Evolutionary conservation across 2,797 vertebrate genomes (phyloP).

Genomic region (Pangasius macronema): DNA sequence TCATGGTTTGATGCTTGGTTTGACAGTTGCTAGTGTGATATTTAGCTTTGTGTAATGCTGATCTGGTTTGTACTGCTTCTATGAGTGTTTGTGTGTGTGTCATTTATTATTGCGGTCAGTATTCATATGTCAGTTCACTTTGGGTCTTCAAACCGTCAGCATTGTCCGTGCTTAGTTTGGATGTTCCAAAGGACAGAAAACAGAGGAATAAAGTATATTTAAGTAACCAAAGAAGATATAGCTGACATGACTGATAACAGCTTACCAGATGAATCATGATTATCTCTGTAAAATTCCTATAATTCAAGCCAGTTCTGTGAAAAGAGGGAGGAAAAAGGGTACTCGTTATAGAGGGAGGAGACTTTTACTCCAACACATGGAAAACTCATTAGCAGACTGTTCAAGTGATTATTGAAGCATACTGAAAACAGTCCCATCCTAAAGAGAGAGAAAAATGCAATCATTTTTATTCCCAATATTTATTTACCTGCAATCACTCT

Average conservation of each 20-base stretch:
- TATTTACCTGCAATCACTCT: conserved; percentile 12
- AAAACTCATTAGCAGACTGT: conserved; percentile 66
- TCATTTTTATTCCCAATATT: conserved; percentile 21
- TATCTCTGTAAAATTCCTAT: conserved; percentile 15
- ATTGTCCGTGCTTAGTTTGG: neutral
- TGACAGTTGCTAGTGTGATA: neutral
- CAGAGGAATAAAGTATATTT: neutral
- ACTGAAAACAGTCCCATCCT: conserved; percentile 54
- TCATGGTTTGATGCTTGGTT: neutral
- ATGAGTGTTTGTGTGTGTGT: neutral
- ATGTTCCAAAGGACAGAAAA: neutral
- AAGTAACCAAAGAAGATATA: neutral
- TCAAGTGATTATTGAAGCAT: conserved; percentile 71
- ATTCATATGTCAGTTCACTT: neutral
- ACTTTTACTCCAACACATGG: conserved; percentile 48
- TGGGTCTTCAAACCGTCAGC: neutral
- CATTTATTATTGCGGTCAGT: neutral
- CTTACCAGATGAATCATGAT: conserved; percentile 36
- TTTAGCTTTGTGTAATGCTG: neutral
- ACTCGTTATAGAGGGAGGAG: conserved; percentile 20
- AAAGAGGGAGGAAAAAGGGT: conserved; percentile 8
- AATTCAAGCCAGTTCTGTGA: conserved; percentile 40
- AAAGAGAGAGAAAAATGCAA: neutral
- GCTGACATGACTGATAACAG: conserved; percentile 11
- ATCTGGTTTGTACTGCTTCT: neutral